Evolutionary conservation across 2,113 vertebrate genomes (phyloP), one percentile per base, ranked within the genome.

Genomic region (Tretioscincus oriximinensis): DNA sequence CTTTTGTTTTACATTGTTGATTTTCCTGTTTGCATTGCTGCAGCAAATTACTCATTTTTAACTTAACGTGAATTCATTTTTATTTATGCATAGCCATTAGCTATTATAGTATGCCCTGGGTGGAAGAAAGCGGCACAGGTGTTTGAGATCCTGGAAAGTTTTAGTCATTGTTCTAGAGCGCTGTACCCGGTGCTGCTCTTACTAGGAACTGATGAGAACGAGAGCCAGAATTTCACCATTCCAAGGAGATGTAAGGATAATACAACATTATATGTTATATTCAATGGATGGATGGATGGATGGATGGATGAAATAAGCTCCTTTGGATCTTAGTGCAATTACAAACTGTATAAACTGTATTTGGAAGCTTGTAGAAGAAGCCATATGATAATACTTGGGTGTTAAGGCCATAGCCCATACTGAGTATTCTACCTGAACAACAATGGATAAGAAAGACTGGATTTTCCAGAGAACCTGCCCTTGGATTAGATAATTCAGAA

Each of bases 91-190:
- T 91, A 99, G 98, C 97, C 98, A 2, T 58, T 97, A 35, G 97
- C 94, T 1, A 92, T 98, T 80, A 91, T 99, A 76, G 84, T 99
- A 45, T 99, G 98, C 91, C 96, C 96, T 0, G 94, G 96, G 35
- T 97, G 97, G 97, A 95, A 95, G 92, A 99, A 97, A 86, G 97
- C 96, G 47, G 96, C 96, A 16, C 78, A 71, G n/a, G 93, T 97
- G 69, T 96, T 94, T 72, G 95, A 96, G 28, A 81, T 96, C 1
- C 89, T 99, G 88, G 91, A 95, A 73, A 93, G 90, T 0, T 91
- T 86, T 0, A 21, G 24, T 26, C 90, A 71, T 4, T 89, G 88
- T 31, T 87, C 78, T 68, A 88, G 88, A 1, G 82, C 4, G 4
- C 93, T 98, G 54, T 91, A 93, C 78, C 96, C 97, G 1, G 1